Evolutionary conservation across 1,140 invertebrate species (phyloP).

Genomic region (Drosophila prosaltans): DNA sequence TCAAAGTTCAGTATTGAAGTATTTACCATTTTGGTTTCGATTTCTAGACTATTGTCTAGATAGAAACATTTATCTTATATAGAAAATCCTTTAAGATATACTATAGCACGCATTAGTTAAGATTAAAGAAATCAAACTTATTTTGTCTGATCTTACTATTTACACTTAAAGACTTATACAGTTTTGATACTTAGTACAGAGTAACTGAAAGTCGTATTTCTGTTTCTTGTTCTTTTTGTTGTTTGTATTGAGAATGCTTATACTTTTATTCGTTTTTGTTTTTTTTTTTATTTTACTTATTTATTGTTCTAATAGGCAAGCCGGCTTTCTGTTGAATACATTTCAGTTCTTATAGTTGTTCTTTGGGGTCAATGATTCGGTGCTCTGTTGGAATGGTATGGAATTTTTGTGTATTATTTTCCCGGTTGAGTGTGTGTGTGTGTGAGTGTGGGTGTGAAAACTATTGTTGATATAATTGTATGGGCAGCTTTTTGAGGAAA

Average conservation of each 20-base stretch:
- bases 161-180: no score
- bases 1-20: no score
- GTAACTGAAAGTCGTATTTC: conserved; percentile 1
- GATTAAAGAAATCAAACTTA: no score
- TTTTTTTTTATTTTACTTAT: conserved; percentile 16
- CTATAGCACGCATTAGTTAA: no score
- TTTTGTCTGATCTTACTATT: no score
- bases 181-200: neutral
- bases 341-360: conserved; percentile 26
- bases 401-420: conserved; percentile 36
- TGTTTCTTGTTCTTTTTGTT: conserved; percentile 28
- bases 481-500: conserved; percentile 7
- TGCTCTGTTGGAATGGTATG: conserved; percentile 32
- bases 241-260: conserved; percentile 17
- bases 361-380: conserved; percentile 56
- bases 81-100: no score
- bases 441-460: neutral
- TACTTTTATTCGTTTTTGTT: neutral
- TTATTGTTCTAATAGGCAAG: conserved; percentile 33
- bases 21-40: no score
- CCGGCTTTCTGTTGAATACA: conserved; percentile 32
- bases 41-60: no score
- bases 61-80: no score
- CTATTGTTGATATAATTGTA: conserved; percentile 30
- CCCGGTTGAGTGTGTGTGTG: neutral